phyloP scores from a whole-genome alignment of 1,140 invertebrate genomes.

The Frieseomelitta varia region DNA sequence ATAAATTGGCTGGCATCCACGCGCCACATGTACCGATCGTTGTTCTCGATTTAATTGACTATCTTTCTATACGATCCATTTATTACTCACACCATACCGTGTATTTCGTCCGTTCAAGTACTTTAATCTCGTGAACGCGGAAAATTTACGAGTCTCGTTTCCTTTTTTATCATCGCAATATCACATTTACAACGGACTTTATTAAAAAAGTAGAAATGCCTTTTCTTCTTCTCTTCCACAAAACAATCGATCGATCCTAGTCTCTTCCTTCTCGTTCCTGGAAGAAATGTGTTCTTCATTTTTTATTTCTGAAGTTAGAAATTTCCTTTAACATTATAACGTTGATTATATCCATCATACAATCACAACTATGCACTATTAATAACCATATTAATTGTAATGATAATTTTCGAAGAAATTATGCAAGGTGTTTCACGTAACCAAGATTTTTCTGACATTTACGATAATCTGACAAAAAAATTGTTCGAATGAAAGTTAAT shows the following conservation, averaged over 20 bases:
- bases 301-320: background rate
- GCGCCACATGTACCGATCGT: slow-evolving; percentile 56
- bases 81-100: slow-evolving; percentile 25
- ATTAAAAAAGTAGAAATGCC: background rate
- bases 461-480: no score
- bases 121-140: slow-evolving; percentile 2
- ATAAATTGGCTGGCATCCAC: slow-evolving; percentile 77
- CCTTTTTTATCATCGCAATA: background rate
- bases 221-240: background rate
- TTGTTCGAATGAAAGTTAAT: no score
- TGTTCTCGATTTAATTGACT: slow-evolving; percentile 78
- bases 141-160: slow-evolving; percentile 15
- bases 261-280: background rate
- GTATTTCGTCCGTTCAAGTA: background rate
- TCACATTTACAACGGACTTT: background rate
- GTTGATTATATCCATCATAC: no score
- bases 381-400: no score
- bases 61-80: slow-evolving; percentile 65
- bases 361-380: no score
- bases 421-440: no score
- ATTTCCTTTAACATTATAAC: no score
- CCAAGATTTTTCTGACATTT: no score
- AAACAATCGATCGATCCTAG: background rate
- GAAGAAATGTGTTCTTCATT: background rate
- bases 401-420: no score